Conservation (phyloP, 2,113 vertebrate species). For the Marmota flaviventris region DNA sequence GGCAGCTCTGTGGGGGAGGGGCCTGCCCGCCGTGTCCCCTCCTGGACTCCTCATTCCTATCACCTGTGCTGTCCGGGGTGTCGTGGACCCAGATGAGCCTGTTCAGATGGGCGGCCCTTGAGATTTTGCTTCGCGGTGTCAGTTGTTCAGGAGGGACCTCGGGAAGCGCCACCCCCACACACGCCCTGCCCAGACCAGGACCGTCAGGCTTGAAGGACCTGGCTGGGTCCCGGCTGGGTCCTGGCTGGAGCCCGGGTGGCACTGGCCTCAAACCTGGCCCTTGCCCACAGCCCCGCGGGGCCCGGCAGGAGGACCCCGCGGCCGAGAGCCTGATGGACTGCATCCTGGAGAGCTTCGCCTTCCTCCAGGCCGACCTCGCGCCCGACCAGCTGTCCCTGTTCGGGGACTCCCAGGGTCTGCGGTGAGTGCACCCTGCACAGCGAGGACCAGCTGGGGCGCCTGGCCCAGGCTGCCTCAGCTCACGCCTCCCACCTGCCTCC, state of each 20-base stretch:
- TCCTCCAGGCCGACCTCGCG: slow-evolving; percentile 92
- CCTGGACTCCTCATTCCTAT: neutral
- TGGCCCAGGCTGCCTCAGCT: rapidly evolving
- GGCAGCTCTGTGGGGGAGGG: rapidly evolving
- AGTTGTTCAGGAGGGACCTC: neutral
- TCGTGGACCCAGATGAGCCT: neutral
- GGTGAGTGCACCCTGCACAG: slow-evolving; percentile 84
- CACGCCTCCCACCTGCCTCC: neutral
- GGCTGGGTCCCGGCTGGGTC: neutral
- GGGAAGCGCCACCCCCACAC: rapidly evolving
- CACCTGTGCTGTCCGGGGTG: neutral
- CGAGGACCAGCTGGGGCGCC: no score
- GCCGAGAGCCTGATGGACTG: slow-evolving; percentile 94
- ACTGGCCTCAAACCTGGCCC: neutral
- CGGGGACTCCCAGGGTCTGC: slow-evolving; percentile 90
- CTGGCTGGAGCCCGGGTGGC: rapidly evolving
- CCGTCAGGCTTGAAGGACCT: neutral
- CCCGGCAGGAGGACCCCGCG: slow-evolving; percentile 85
- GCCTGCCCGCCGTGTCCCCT: neutral
- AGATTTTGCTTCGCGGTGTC: neutral
- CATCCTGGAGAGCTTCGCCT: slow-evolving; percentile 96
- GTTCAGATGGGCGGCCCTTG: neutral
- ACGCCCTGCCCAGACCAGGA: rapidly evolving
- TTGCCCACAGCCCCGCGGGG: slow-evolving; percentile 85
- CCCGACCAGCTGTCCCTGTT: slow-evolving; percentile 91